phyloP scores from a whole-genome alignment of 2,797 vertebrate genomes.

The Muscicapa striata region DNA sequence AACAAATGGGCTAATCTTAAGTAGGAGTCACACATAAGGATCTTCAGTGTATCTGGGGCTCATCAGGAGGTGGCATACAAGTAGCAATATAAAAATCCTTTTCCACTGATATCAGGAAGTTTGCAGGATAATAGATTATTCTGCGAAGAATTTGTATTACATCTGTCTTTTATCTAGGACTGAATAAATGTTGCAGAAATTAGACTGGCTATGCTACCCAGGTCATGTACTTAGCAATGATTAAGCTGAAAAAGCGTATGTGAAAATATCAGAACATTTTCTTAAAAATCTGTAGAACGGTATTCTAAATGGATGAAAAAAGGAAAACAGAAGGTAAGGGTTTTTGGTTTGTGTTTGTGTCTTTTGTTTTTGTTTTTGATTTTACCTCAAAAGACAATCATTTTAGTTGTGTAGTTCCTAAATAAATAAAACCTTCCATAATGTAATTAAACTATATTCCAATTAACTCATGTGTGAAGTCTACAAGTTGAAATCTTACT shows the following conservation, averaged over 20 bases:
- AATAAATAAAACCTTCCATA: neutral
- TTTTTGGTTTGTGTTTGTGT: too few relatives aligned
- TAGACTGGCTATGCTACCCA: neutral
- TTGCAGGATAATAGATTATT: neutral
- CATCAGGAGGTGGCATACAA: constrained; percentile 7
- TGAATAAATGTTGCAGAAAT: constrained; percentile 4
- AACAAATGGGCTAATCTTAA: constrained; percentile 41
- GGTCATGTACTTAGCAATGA: neutral
- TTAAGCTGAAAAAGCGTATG: neutral
- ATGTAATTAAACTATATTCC: neutral
- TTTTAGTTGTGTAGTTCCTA: neutral
- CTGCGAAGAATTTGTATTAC: neutral
- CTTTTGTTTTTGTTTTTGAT: neutral
- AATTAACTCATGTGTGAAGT: neutral
- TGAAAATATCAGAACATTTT: neutral
- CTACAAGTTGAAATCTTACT: neutral
- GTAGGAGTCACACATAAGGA: neutral
- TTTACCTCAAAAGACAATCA: neutral
- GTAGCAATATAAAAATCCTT: neutral
- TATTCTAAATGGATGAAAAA: neutral
- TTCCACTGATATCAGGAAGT: neutral
- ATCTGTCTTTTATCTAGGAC: neutral
- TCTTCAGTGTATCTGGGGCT: neutral
- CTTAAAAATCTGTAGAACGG: neutral
- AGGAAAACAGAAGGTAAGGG: neutral